These are phyloP conservation scores for Phocides pigmalion DNA, from an alignment of 1,140 invertebrate genomes.

Conservation along the genomic window DNA sequence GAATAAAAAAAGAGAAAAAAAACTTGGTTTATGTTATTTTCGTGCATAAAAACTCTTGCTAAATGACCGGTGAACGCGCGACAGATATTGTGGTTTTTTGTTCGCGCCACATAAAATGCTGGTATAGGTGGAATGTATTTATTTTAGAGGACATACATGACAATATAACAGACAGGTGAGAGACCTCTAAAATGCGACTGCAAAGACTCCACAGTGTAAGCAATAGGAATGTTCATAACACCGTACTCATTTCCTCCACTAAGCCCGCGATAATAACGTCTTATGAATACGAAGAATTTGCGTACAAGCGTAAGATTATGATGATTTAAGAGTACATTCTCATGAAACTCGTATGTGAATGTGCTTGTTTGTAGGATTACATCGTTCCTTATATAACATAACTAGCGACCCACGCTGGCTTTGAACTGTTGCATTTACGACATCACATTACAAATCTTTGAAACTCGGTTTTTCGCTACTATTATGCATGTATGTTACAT, in stretches of 20 bases:
- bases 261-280: neutral
- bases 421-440: too few relatives aligned
- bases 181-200: neutral
- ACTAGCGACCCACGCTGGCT: too few relatives aligned
- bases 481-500: too few relatives aligned
- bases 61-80: slow-evolving; percentile 15
- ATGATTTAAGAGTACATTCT: neutral
- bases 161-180: too few relatives aligned
- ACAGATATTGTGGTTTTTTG: slow-evolving; percentile 10
- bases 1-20: slow-evolving; percentile 8
- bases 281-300: neutral
- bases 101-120: slow-evolving; percentile 1
- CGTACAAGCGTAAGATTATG: slow-evolving; percentile 1
- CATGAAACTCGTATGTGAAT: neutral
- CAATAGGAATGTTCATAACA: neutral
- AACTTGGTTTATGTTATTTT: slow-evolving; percentile 14
- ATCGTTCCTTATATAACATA: too few relatives aligned
- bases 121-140: neutral
- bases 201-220: neutral
- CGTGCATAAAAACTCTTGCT: slow-evolving; percentile 7
- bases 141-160: neutral
- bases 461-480: too few relatives aligned
- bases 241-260: neutral
- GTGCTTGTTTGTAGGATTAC: too few relatives aligned
- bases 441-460: too few relatives aligned